phyloP scores from a whole-genome alignment of 1,140 invertebrate genomes.

The Propsilocerus akamusi region DNA sequence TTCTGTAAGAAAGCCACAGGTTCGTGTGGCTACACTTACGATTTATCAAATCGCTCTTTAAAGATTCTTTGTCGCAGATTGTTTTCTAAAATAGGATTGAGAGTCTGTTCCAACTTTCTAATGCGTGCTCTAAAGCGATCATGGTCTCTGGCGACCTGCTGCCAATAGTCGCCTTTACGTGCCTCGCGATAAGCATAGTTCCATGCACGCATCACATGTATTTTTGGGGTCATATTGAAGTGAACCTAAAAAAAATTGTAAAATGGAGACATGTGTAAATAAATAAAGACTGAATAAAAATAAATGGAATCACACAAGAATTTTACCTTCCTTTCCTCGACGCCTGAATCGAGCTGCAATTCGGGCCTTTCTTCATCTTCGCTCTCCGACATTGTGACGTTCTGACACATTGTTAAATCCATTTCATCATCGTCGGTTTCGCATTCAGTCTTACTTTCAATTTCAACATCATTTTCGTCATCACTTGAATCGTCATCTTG shows the following conservation, averaged over 20 bases:
- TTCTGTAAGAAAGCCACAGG: too few species aligned
- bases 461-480: neutral
- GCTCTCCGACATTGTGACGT: conserved; percentile 4
- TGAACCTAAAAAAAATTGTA: conserved; percentile 31
- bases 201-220: conserved; percentile 41
- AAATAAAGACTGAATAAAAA: neutral
- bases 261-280: neutral
- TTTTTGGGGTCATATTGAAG: conserved; percentile 28
- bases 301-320: neutral
- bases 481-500: neutral
- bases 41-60: conserved; percentile 26
- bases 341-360: neutral
- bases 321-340: neutral
- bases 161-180: conserved; percentile 38
- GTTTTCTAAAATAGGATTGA: conserved; percentile 28
- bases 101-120: conserved; percentile 18
- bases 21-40: too few species aligned
- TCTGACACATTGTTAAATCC: neutral
- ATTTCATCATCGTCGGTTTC: neutral
- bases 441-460: conserved; percentile 3
- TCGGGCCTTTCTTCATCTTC: neutral
- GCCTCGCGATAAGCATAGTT: conserved; percentile 39
- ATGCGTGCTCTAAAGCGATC: conserved; percentile 34
- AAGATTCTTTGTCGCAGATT: conserved; percentile 33
- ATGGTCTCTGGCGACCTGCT: conserved; percentile 35